Percentiles rank a stretch among this genome's conserved stretches.
These are phyloP conservation scores for Ernsta delagoae DNA, from an alignment of 2,888 invertebrate species.

Conservation along the genomic window DNA sequence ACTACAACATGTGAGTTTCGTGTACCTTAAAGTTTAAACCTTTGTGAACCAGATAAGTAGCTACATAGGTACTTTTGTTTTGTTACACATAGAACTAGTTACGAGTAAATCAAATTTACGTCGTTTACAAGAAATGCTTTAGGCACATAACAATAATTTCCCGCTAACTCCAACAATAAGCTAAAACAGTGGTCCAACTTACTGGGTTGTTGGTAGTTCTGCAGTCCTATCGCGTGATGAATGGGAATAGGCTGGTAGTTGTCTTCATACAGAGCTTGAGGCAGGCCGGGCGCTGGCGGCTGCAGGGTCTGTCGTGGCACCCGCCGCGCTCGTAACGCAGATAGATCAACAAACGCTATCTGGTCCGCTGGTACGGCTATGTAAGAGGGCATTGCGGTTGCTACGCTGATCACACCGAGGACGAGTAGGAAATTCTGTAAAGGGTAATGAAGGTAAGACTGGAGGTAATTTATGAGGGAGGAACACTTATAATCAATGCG, in stretches of 20 bases:
- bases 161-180: too few species aligned
- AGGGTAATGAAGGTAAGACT: constrained; percentile 8
- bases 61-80: too few species aligned
- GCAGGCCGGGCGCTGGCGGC: constrained; percentile 58
- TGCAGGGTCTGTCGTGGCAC: constrained; percentile 70
- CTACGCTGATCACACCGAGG: constrained; percentile 56
- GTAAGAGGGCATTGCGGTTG: constrained; percentile 81
- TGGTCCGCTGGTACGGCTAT: constrained; percentile 86
- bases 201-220: constrained; percentile 63
- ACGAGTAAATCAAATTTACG: too few species aligned
- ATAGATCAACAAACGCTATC: constrained; percentile 84
- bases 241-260: constrained; percentile 59
- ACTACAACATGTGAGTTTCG: too few species aligned
- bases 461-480: too few species aligned
- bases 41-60: too few species aligned
- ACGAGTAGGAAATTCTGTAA: constrained; percentile 65
- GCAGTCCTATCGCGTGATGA: constrained; percentile 26
- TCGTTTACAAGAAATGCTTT: too few species aligned
- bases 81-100: too few species aligned
- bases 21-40: too few species aligned
- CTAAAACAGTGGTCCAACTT: constrained; percentile 47
- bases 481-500: too few species aligned
- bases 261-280: constrained; percentile 57
- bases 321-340: constrained; percentile 62
- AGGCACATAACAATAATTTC: too few species aligned